phyloP scores from a whole-genome alignment of 1,140 invertebrate species.

The Teleogryllus occipitalis region DNA sequence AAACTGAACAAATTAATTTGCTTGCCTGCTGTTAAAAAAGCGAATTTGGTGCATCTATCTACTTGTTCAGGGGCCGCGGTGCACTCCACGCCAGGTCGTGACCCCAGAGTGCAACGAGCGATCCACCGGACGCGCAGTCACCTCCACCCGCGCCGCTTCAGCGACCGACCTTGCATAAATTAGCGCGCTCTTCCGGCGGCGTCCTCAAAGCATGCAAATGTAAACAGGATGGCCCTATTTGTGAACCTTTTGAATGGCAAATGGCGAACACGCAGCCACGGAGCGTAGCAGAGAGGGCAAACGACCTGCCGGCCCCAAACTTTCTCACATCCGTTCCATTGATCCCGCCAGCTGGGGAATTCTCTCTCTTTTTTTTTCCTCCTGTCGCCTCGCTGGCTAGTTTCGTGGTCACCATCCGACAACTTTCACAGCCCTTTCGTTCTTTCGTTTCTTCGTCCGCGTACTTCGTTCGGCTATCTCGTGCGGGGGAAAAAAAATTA shows the following conservation, averaged over 20 bases:
- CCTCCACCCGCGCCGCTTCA: no score
- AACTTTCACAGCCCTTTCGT: neutral
- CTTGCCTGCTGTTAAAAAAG: no score
- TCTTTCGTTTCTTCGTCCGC: neutral
- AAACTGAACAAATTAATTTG: no score
- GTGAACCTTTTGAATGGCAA: neutral
- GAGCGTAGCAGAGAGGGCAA: neutral
- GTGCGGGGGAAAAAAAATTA: no score
- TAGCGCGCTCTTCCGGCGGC: neutral
- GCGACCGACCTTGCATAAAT: neutral
- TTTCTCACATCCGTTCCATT: conserved; percentile 1
- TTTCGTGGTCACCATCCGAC: neutral
- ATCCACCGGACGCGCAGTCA: no score
- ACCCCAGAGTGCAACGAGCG: no score
- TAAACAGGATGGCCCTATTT: neutral
- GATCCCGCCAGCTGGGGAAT: neutral
- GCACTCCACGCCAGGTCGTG: no score
- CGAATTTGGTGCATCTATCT: no score
- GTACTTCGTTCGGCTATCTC: neutral
- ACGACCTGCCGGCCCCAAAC: neutral
- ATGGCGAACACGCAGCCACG: neutral
- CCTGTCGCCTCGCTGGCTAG: neutral
- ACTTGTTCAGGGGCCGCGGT: no score
- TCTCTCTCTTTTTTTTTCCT: neutral
- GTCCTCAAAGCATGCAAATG: neutral